A percentile compares a stretch with the other conserved stretches of the same genome.
phyloP scores from a whole-genome alignment of 2,797 vertebrate species.

The Paratrypauchen microcephalus region DNA sequence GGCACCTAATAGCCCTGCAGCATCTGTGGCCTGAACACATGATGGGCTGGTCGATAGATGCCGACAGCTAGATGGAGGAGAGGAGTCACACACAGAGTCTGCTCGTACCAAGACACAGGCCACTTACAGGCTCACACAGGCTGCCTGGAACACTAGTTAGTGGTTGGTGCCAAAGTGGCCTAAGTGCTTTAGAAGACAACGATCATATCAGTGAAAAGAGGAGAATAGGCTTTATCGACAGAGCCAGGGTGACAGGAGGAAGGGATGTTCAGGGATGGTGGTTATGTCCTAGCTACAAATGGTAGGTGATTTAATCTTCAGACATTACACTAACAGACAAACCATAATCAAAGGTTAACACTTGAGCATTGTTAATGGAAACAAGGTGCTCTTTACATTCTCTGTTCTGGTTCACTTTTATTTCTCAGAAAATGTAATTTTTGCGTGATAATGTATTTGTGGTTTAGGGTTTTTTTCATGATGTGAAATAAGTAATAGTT shows the following conservation, averaged over 20 bases:
- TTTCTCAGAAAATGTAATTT: not conserved
- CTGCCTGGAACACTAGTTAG: conserved; percentile 76
- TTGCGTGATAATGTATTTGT: not conserved
- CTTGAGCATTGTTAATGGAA: conserved; percentile 20
- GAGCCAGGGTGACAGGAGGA: conserved; percentile 42
- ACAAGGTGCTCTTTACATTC: not conserved
- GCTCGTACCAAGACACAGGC: conserved; percentile 23
- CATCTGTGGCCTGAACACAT: conserved; percentile 81
- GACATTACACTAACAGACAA: conserved; percentile 49
- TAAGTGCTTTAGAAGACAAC: conserved; percentile 76
- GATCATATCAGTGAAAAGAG: conserved; percentile 76
- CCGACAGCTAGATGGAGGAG: conserved; percentile 73
- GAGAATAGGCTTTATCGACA: conserved; percentile 72
- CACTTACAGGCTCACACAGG: conserved; percentile 42
- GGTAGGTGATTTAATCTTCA: conserved; percentile 63
- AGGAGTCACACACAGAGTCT: conserved; percentile 35
- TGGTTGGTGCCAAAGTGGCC: conserved; percentile 72
- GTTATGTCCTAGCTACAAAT: conserved; percentile 47
- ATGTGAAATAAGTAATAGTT: conserved; percentile 53
- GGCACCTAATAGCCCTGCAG: conserved; percentile 81
- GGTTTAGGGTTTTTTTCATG: not conserved
- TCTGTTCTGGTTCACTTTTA: not conserved
- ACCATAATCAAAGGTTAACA: conserved; percentile 42
- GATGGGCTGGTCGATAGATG: conserved; percentile 79
- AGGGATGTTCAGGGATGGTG: conserved; percentile 28